These are phyloP conservation scores for Liasis olivaceus DNA, from an alignment of 2,797 vertebrate species.

Conservation along the genomic window DNA sequence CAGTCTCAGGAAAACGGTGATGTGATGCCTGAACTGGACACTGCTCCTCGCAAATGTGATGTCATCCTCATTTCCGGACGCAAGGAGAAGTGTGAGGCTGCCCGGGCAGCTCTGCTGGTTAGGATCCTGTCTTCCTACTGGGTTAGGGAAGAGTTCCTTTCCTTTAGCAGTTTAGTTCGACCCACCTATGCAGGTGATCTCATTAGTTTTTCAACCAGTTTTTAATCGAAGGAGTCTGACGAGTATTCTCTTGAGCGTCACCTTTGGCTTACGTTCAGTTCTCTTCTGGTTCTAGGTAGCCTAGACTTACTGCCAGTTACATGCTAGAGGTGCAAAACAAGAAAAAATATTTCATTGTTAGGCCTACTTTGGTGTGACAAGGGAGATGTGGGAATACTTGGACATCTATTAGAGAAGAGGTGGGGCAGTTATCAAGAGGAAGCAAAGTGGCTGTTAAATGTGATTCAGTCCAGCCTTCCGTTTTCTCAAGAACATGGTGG, in stretches of 20 bases:
- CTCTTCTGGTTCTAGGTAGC: background rate
- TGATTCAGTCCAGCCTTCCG: too few species aligned
- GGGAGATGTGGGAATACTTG: too few species aligned
- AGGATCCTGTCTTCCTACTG: background rate
- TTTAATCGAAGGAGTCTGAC: background rate
- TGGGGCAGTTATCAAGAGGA: background rate
- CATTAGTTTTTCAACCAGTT: background rate
- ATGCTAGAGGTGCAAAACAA: background rate
- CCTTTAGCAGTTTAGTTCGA: too few species aligned
- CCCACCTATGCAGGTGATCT: too few species aligned
- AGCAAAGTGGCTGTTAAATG: too few species aligned
- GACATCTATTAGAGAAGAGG: background rate
- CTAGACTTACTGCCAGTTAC: background rate
- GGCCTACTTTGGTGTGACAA: background rate
- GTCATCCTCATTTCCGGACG: slow-evolving; percentile 76
- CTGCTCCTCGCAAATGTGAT: slow-evolving; percentile 77
- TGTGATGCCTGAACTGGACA: slow-evolving; percentile 67
- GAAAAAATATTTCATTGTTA: background rate
- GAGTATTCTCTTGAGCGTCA: background rate
- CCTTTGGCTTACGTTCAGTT: background rate
- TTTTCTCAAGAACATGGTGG: too few species aligned
- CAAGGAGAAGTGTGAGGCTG: slow-evolving; percentile 79
- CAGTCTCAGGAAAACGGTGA: slow-evolving; percentile 76
- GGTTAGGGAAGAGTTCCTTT: too few species aligned
- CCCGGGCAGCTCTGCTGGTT: slow-evolving; percentile 77